phyloP scores from a whole-genome alignment of 2,888 invertebrate species.

The Druceiella hillmani region DNA sequence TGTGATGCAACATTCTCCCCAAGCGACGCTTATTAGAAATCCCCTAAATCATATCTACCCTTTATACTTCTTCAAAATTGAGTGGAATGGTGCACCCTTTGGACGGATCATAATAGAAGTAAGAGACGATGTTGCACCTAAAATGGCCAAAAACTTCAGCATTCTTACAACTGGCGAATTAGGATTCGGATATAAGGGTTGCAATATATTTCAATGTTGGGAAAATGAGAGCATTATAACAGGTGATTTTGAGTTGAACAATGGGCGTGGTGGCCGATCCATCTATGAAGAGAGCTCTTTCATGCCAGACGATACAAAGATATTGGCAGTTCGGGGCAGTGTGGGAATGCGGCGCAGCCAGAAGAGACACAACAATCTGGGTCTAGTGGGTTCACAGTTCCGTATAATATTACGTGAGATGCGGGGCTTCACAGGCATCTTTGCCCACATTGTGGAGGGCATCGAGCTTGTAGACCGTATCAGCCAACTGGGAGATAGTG shows the following conservation, averaged over 20 bases:
- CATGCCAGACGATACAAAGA: slow-evolving; percentile 75
- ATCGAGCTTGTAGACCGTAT: slow-evolving; percentile 74
- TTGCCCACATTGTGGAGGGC: slow-evolving; percentile 75
- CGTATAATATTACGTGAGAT: slow-evolving; percentile 76
- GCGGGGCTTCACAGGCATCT: slow-evolving; percentile 78
- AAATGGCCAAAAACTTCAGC: slow-evolving; percentile 76
- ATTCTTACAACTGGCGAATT: slow-evolving; percentile 66
- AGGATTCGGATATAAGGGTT: slow-evolving; percentile 73
- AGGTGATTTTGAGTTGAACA: slow-evolving; percentile 76
- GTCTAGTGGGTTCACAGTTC: slow-evolving; percentile 82
- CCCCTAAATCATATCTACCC: slow-evolving; percentile 56
- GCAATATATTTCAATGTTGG: slow-evolving; percentile 78
- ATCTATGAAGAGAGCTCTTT: slow-evolving; percentile 73
- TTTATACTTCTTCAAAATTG: slow-evolving; percentile 71
- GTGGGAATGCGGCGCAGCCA: slow-evolving; percentile 80
- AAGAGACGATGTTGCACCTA: slow-evolving; percentile 70
- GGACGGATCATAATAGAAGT: slow-evolving; percentile 75
- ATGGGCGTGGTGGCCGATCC: slow-evolving; percentile 72
- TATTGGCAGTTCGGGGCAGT: slow-evolving; percentile 68
- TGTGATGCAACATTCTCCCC: slow-evolving; percentile 36
- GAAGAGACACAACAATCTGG: slow-evolving; percentile 71
- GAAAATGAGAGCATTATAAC: slow-evolving; percentile 76
- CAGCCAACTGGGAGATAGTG: slow-evolving; percentile 69
- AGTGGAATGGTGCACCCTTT: slow-evolving; percentile 62
- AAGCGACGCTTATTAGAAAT: slow-evolving; percentile 44